Evolutionary conservation across 2,888 invertebrate genomes (phyloP).

Genomic region (Dynastes grantii): DNA sequence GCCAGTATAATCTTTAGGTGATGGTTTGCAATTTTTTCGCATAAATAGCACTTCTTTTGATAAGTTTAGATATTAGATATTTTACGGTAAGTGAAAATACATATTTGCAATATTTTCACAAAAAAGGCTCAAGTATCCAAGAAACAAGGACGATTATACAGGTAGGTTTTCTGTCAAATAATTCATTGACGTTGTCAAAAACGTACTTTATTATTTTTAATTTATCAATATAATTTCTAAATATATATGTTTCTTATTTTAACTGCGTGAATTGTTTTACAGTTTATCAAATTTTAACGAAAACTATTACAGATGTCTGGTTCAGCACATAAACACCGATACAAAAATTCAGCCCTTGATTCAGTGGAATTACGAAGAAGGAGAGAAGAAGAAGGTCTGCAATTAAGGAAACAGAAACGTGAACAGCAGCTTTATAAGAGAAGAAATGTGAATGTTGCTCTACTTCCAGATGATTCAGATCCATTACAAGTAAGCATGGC

Average conservation of each 20-base stretch:
- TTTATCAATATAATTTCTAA: slow-evolving; percentile 35
- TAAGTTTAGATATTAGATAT: slow-evolving; percentile 26
- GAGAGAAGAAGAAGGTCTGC: slow-evolving; percentile 96
- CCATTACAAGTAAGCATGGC: slow-evolving; percentile 66
- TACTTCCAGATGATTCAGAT: slow-evolving; percentile 67
- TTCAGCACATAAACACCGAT: slow-evolving; percentile 89
- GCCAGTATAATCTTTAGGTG: slow-evolving; percentile 41
- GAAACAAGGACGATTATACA: slow-evolving; percentile 40
- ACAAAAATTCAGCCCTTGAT: slow-evolving; percentile 94
- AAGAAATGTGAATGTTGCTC: slow-evolving; percentile 81
- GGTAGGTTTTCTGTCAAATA: slow-evolving; percentile 49
- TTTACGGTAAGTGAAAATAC: slow-evolving; percentile 38
- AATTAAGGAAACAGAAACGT: slow-evolving; percentile 94
- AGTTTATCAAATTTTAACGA: neutral
- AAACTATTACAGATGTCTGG: slow-evolving; percentile 81
- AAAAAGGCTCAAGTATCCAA: slow-evolving; percentile 6
- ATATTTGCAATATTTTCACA: slow-evolving; percentile 16
- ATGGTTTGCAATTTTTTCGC: slow-evolving; percentile 51
- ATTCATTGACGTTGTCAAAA: slow-evolving; percentile 51
- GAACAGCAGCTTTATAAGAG: slow-evolving; percentile 96
- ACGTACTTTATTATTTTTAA: slow-evolving; percentile 31
- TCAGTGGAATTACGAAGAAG: slow-evolving; percentile 92
- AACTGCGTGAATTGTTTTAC: slow-evolving; percentile 5
- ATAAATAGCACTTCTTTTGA: slow-evolving; percentile 42
- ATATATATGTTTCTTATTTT: slow-evolving; percentile 8